These are phyloP conservation scores for Gnatocerus cornutus DNA, from an alignment of 2,888 invertebrate species.

Conservation along the genomic window DNA sequence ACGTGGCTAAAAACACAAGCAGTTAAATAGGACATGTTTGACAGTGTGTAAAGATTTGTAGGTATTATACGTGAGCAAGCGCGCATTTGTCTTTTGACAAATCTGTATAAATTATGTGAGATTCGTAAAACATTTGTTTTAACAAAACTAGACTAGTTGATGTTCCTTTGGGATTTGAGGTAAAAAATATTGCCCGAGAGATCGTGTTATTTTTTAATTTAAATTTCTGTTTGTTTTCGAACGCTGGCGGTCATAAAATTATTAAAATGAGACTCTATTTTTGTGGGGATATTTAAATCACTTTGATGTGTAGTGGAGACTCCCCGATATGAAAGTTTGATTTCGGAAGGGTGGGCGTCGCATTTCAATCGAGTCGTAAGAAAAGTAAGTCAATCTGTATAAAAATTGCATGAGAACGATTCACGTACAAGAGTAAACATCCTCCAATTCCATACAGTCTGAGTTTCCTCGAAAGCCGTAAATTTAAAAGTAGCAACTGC, in stretches of 20 bases:
- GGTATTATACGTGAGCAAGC: neutral
- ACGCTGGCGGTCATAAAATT: no score
- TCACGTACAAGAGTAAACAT: slow-evolving; percentile 46
- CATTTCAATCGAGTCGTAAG: slow-evolving; percentile 42
- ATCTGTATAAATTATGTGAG: slow-evolving; percentile 2
- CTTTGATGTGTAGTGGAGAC: neutral
- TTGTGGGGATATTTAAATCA: neutral
- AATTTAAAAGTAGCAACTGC: slow-evolving; percentile 55
- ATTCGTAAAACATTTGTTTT: neutral
- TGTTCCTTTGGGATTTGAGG: no score
- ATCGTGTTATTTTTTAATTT: no score
- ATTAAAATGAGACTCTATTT: no score
- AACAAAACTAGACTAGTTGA: no score
- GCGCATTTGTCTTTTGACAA: slow-evolving; percentile 12
- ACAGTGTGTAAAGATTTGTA: slow-evolving; percentile 3
- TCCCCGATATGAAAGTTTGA: slow-evolving; percentile 34
- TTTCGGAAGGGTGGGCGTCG: slow-evolving; percentile 13
- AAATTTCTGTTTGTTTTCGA: no score
- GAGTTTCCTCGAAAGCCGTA: slow-evolving; percentile 48
- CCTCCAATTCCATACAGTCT: slow-evolving; percentile 51
- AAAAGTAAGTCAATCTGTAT: slow-evolving; percentile 44
- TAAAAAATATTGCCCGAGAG: no score
- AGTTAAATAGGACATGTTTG: slow-evolving; percentile 2
- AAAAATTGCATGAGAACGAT: slow-evolving; percentile 44
- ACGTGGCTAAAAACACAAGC: neutral